Conservation (phyloP, 2,888 invertebrate species). For the Melolontha melolontha region DNA sequence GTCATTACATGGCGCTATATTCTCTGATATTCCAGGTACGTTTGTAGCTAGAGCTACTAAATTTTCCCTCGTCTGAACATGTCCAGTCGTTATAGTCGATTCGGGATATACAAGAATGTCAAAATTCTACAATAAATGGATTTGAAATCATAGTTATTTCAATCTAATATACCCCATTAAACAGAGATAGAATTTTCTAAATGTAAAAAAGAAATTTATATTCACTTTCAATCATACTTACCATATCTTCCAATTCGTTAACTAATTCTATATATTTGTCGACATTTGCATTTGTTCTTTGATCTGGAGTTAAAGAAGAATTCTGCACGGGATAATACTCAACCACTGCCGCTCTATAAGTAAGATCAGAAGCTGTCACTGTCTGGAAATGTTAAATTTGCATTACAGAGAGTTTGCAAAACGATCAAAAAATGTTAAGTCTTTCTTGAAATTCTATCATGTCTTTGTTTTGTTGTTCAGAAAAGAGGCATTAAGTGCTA, state of each 20-base stretch:
- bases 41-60: conserved; percentile 62
- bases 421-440: too few species aligned
- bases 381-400: neutral
- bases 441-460: too few species aligned
- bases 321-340: conserved; percentile 68
- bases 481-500: too few species aligned
- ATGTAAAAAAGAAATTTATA: too few species aligned
- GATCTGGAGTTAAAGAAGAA: conserved; percentile 49
- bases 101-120: conserved; percentile 79
- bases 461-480: too few species aligned
- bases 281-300: conserved; percentile 50
- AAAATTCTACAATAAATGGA: too few species aligned
- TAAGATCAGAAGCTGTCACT: conserved; percentile 43
- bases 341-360: conserved; percentile 74
- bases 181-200: too few species aligned
- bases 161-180: too few species aligned
- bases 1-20: conserved; percentile 58
- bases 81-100: conserved; percentile 64
- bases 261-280: conserved; percentile 55
- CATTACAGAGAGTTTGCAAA: too few species aligned
- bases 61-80: conserved; percentile 63
- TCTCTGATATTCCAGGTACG: conserved; percentile 56
- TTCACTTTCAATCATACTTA: neutral
- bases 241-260: conserved; percentile 22
- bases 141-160: too few species aligned